These are phyloP conservation scores for Carettochelys insculpta DNA, from an alignment of 2,113 vertebrate genomes.

Conservation along the genomic window DNA sequence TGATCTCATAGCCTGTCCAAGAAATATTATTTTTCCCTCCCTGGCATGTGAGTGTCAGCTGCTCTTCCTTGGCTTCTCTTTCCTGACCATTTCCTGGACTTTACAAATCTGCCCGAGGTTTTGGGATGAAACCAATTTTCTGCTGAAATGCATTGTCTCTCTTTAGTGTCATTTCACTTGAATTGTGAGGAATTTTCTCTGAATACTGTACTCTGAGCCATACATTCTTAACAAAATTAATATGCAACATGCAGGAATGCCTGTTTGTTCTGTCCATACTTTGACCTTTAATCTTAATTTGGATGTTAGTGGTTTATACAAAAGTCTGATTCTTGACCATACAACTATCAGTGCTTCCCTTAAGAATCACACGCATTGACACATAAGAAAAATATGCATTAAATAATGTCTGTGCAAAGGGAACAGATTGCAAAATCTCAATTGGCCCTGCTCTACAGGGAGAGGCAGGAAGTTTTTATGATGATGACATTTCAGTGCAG, in stretches of 20 bases:
- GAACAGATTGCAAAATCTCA: not conserved
- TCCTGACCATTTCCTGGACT: constrained; percentile 4
- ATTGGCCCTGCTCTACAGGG: not conserved
- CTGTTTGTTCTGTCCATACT: not conserved
- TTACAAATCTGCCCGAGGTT: constrained; percentile 5
- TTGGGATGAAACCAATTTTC: not conserved
- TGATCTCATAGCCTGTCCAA: not conserved
- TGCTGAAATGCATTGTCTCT: not conserved
- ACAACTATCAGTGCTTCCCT: not conserved
- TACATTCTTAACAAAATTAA: constrained; percentile 1
- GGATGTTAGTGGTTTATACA: not conserved
- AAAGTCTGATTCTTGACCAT: accelerated
- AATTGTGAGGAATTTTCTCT: not conserved
- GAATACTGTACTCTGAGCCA: not conserved
- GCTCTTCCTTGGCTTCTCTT: not conserved
- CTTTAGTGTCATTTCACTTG: not conserved
- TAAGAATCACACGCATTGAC: not conserved
- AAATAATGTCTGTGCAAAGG: not conserved
- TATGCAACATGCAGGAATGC: accelerated
- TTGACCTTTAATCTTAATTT: not conserved
- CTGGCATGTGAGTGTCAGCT: not conserved
- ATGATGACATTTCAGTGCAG: not conserved
- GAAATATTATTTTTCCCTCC: not conserved
- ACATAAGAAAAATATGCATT: not conserved
- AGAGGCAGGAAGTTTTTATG: not conserved